Conservation (phyloP, 1,140 invertebrate species). For the Arion vulgaris region DNA sequence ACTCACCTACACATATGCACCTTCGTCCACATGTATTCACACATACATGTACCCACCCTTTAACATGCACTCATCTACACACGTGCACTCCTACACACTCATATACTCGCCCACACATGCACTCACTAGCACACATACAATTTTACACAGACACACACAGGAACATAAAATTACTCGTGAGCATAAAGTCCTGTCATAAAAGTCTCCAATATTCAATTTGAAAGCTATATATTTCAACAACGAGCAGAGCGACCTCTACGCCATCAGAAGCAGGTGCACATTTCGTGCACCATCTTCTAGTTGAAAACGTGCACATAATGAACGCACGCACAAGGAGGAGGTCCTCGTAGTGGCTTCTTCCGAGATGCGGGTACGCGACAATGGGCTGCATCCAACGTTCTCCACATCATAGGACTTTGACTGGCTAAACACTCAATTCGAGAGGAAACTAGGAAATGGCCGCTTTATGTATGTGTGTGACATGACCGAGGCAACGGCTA, state of each 20-base stretch:
- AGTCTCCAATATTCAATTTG: background rate
- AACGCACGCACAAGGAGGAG: background rate
- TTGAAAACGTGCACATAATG: background rate
- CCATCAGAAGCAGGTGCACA: background rate
- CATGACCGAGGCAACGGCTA: background rate
- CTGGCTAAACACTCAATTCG: background rate
- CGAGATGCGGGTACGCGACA: background rate
- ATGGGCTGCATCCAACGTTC: background rate
- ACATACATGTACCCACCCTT: no score
- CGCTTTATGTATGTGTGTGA: background rate
- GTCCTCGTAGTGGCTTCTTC: background rate
- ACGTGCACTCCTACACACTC: background rate
- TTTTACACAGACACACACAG: constrained; percentile 1
- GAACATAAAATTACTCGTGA: constrained; percentile 29
- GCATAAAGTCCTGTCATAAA: no score
- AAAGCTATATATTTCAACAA: background rate
- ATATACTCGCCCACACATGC: background rate
- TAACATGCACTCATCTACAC: background rate
- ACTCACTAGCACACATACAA: background rate
- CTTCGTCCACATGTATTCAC: no score
- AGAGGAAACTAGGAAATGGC: background rate
- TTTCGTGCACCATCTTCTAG: background rate
- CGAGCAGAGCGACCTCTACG: background rate
- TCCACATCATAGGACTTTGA: background rate
- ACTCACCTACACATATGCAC: background rate